These are phyloP conservation scores for Eulimnadia texana DNA, from an alignment of 1,140 invertebrate genomes.

Conservation along the genomic window DNA sequence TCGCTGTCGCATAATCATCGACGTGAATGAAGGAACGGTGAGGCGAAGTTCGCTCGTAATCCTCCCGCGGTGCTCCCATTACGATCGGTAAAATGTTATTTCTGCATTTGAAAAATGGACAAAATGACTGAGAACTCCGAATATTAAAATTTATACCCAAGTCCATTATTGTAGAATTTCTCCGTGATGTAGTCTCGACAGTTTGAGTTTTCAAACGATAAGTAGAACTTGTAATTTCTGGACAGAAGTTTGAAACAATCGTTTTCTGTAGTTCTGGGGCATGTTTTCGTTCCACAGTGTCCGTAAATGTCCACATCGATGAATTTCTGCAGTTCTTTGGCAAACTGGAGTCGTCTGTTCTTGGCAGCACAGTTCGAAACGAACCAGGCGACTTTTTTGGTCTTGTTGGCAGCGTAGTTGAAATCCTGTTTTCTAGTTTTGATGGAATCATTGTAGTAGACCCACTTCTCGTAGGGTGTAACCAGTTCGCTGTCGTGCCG, in stretches of 20 bases:
- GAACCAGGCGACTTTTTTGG: slow-evolving; percentile 88
- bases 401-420: slow-evolving; percentile 78
- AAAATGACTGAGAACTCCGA: slow-evolving; percentile 13
- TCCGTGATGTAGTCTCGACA: slow-evolving; percentile 94
- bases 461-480: slow-evolving; percentile 88
- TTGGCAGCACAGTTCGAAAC: slow-evolving; percentile 90
- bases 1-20: slow-evolving; percentile 76
- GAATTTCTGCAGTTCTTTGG: slow-evolving; percentile 65
- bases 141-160: slow-evolving; percentile 45
- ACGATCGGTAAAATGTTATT: slow-evolving; percentile 82
- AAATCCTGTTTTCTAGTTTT: slow-evolving; percentile 40
- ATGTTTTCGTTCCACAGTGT: slow-evolving; percentile 68
- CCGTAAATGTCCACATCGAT: slow-evolving; percentile 89
- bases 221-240: slow-evolving; percentile 90
- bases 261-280: slow-evolving; percentile 56
- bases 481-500: slow-evolving; percentile 87
- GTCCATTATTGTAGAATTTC: slow-evolving; percentile 88
- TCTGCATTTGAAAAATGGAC: no score
- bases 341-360: slow-evolving; percentile 74
- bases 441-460: slow-evolving; percentile 61
- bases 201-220: slow-evolving; percentile 94
- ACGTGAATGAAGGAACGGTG: slow-evolving; percentile 83
- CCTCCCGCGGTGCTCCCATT: slow-evolving; percentile 81
- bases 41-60: slow-evolving; percentile 75
- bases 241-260: slow-evolving; percentile 85